Evolutionary conservation across 2,113 vertebrate species (phyloP), one percentile per base, ranked within the genome.

Genomic region (Prunella fulvescens): DNA sequence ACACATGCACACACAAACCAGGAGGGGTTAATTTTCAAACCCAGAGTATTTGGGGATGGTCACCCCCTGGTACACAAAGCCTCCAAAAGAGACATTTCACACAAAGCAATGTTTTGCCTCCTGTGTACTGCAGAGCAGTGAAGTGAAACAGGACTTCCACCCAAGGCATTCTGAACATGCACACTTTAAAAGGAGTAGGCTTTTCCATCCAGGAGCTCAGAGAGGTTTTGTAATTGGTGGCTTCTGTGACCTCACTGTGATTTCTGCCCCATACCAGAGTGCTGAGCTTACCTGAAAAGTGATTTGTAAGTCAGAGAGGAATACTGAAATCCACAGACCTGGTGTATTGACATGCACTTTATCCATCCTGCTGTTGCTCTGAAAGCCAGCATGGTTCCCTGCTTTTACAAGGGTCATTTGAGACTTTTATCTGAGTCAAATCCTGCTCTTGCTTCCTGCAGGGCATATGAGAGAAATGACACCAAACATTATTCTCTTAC

Each of bases 401-500:
- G 47, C 85, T 88, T 88, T 96, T 88, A 88, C 65, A 90, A 81
- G 92, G 90, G 85, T 96, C 92, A 81, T 81, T 74, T 90, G 56
- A 93, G 76, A 92, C 91, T 95, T 94, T 92, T 74, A 93, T 84
- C 72, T 67, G 76, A 93, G 86, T 64, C 88, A 88, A 95, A 78
- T 72, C 72, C 86, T 76, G 44, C 51, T 86, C 69, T 78, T 84
- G 81, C 78, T 86, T 95, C 77, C 91, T 91, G 69, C 65, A 91
- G 58, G 83, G 81, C 23, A 22, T n/a, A 72, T 1, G 26, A 91
- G 80, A 92, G 86, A 85, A 62, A 69, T 72, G 73, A 91, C 84
- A 95, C 73, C 5, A 3, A 95, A 90, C 62, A 69, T 69, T n/a
- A 65, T 61, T 89, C 69, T 91, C 72, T 91, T 81, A 81, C n/a